phyloP scores from a whole-genome alignment of 1,140 invertebrate genomes.

The Andrena cerasifolii region DNA sequence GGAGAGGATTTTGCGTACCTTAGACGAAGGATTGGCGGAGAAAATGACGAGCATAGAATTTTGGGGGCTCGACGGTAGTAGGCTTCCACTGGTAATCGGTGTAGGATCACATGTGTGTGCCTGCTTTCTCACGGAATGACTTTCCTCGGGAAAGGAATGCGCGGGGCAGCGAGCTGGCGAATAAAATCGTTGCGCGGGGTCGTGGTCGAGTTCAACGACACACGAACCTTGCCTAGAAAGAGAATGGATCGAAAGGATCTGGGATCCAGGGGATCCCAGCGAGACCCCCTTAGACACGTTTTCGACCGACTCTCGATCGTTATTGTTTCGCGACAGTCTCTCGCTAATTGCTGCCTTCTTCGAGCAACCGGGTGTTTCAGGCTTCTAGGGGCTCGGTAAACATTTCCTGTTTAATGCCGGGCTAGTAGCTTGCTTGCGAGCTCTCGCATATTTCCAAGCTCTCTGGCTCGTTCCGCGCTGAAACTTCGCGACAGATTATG shows the following conservation, averaged over 20 bases:
- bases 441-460: not conserved
- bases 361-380: no score
- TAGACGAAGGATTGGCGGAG: not conserved
- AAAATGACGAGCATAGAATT: not conserved
- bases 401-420: no score
- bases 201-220: conserved; percentile 58
- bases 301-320: conserved; percentile 4
- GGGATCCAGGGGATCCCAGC: conserved; percentile 16
- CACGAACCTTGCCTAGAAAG: conserved; percentile 34
- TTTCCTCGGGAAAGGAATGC: conserved; percentile 52
- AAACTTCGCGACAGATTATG: conserved; percentile 34
- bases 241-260: conserved; percentile 48
- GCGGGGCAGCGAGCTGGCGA: conserved; percentile 9
- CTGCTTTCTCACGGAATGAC: conserved; percentile 38
- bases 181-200: conserved; percentile 52
- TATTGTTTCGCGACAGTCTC: no score
- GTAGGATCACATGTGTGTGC: not conserved
- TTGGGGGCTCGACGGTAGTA: not conserved
- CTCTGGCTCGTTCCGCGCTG: not conserved
- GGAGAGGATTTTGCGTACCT: not conserved
- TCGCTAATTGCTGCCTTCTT: no score
- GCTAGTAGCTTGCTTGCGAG: no score
- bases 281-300: not conserved
- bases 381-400: no score
- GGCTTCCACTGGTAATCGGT: no score